These are phyloP conservation scores for Brachyptera risi DNA, from an alignment of 2,888 invertebrate genomes.

Conservation along the genomic window DNA sequence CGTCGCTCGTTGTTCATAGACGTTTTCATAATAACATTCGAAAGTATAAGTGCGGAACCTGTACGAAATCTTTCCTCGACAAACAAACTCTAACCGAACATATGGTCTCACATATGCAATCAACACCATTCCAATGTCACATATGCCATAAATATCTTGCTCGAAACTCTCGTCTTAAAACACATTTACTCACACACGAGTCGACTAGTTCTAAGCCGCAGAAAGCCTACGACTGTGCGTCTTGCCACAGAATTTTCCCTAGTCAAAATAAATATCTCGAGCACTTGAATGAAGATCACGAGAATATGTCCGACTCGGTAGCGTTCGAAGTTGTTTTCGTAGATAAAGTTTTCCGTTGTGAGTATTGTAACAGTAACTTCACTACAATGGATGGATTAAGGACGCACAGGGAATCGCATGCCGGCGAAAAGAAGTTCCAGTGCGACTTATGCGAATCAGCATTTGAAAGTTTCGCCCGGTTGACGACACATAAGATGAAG, in stretches of 20 bases:
- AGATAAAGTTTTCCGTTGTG: no score
- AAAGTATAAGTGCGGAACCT: conserved; percentile 50
- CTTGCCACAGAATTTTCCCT: conserved; percentile 39
- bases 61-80: conserved; percentile 51
- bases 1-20: conserved; percentile 48
- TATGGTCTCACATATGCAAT: conserved; percentile 50
- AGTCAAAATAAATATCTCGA: neutral
- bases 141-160: conserved; percentile 53
- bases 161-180: conserved; percentile 50
- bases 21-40: conserved; percentile 52
- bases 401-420: no score
- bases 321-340: no score
- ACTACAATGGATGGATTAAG: no score
- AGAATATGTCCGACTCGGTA: no score
- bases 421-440: no score
- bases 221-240: conserved; percentile 30
- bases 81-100: conserved; percentile 54
- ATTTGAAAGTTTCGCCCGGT: no score
- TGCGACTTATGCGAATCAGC: no score
- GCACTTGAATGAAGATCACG: no score
- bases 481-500: no score
- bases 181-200: conserved; percentile 52
- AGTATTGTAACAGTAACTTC: no score
- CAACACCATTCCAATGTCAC: no score
- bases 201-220: conserved; percentile 36